phyloP scores from a whole-genome alignment of 2,888 invertebrate species.

The Plemyria rubiginata region DNA sequence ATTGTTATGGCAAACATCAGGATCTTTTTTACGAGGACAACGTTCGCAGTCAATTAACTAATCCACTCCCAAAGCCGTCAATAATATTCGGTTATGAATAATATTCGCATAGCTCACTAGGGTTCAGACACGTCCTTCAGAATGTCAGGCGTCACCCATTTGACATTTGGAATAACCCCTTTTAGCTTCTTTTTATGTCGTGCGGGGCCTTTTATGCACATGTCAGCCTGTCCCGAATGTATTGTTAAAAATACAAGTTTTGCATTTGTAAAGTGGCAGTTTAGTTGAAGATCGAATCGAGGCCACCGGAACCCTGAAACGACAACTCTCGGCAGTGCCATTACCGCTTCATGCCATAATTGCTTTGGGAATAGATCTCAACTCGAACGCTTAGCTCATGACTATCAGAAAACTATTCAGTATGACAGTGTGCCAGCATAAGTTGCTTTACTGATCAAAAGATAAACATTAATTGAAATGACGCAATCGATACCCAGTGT shows the following conservation, averaged over 20 bases:
- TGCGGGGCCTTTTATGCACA: conserved; percentile 39
- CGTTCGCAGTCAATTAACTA: conserved; percentile 24
- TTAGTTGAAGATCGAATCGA: conserved; percentile 48
- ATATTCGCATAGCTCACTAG: conserved; percentile 38
- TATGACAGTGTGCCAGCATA: conserved; percentile 30
- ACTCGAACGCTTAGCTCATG: conserved; percentile 47
- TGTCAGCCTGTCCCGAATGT: conserved; percentile 36
- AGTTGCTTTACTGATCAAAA: conserved; percentile 40
- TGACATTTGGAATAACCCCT: conserved; percentile 44
- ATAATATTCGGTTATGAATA: conserved; percentile 31
- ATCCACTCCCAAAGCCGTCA: conserved; percentile 22
- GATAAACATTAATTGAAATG: conserved; percentile 61
- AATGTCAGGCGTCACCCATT: conserved; percentile 42
- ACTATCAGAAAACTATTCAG: conserved; percentile 33
- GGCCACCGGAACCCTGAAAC: conserved; percentile 50
- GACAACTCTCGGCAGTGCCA: conserved; percentile 48
- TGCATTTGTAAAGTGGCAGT: conserved; percentile 31
- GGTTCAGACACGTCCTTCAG: conserved; percentile 39
- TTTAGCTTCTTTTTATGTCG: conserved; percentile 43
- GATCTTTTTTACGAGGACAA: conserved; percentile 21
- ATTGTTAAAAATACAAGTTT: conserved; percentile 39
- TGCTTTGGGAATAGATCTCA: conserved; percentile 56
- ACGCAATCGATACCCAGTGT: conserved; percentile 58
- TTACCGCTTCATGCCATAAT: conserved; percentile 55
- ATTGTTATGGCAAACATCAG: conserved; percentile 13